Percentiles rank a stretch among this genome's conserved stretches.
These are phyloP conservation scores for Rhabdophis nuchalis DNA, from an alignment of 2,797 vertebrate species.

Conservation along the genomic window DNA sequence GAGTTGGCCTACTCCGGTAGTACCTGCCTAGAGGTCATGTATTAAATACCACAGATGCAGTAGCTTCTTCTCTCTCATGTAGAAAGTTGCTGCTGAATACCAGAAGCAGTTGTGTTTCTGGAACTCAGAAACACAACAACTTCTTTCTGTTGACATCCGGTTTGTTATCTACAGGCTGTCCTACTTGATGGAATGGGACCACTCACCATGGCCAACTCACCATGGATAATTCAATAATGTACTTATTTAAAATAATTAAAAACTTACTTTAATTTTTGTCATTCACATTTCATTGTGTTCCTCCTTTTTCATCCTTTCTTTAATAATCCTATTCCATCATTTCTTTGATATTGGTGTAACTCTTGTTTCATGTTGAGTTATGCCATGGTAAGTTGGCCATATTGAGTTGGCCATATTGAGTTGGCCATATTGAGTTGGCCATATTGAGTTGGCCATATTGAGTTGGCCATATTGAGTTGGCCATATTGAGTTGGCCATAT, in stretches of 20 bases:
- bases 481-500: not conserved
- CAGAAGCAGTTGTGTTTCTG: not conserved
- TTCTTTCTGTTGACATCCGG: not conserved
- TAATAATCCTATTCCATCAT: too few relatives aligned
- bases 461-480: too few relatives aligned
- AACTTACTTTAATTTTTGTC: not conserved
- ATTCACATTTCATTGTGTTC: too few relatives aligned
- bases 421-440: too few relatives aligned
- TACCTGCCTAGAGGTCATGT: not conserved
- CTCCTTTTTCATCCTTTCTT: too few relatives aligned
- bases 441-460: too few relatives aligned
- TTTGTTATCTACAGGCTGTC: not conserved
- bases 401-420: too few relatives aligned
- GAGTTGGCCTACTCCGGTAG: not conserved
- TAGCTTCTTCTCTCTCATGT: not conserved
- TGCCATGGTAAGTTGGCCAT: too few relatives aligned
- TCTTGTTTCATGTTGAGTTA: not conserved
- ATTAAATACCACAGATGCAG: not conserved
- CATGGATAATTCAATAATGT: not conserved
- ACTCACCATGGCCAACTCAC: too few relatives aligned
- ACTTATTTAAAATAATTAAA: not conserved
- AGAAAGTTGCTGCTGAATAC: not conserved
- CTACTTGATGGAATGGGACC: not conserved
- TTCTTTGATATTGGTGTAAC: not conserved
- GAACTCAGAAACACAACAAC: too few relatives aligned